These are phyloP conservation scores for Pelagia noctiluca DNA, from an alignment of 30 jellyfish, hydroid and myxozoan species.

Conservation along the genomic window DNA sequence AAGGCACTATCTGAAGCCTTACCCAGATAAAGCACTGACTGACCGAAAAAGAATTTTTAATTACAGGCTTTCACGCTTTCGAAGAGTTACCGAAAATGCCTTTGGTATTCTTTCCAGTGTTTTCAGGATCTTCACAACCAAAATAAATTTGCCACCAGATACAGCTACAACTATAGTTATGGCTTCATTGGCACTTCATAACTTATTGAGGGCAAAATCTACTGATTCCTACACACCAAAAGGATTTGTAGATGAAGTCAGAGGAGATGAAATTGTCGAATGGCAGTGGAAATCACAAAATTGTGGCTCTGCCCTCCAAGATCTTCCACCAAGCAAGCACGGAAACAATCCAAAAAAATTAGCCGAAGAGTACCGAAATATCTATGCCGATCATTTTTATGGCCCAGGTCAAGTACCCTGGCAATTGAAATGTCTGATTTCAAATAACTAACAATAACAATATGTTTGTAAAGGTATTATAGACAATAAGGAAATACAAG, in stretches of 20 bases:
- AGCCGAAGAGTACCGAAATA: conserved; percentile 41
- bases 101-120: conserved; percentile 16
- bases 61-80: conserved; percentile 39
- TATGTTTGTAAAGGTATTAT: too few relatives aligned
- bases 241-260: conserved; percentile 23
- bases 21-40: conserved; percentile 4
- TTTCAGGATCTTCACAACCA: conserved; percentile 7
- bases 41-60: conserved; percentile 6
- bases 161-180: conserved; percentile 5
- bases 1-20: conserved; percentile 19
- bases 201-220: conserved; percentile 17
- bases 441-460: conserved; percentile 15
- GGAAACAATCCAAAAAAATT: conserved; percentile 16
- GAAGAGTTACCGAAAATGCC: conserved; percentile 30
- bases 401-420: conserved; percentile 56
- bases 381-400: conserved; percentile 41
- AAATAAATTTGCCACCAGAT: conserved; percentile 5
- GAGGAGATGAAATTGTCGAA: background rate
- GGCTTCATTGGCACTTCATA: conserved; percentile 34
- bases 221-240: conserved; percentile 20
- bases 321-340: conserved; percentile 40
- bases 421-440: conserved; percentile 27
- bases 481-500: too few relatives aligned
- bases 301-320: too few relatives aligned
- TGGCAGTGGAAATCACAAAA: background rate